These are phyloP conservation scores for Palaemon carinicauda DNA, from an alignment of 1,140 invertebrate species.

Conservation along the genomic window DNA sequence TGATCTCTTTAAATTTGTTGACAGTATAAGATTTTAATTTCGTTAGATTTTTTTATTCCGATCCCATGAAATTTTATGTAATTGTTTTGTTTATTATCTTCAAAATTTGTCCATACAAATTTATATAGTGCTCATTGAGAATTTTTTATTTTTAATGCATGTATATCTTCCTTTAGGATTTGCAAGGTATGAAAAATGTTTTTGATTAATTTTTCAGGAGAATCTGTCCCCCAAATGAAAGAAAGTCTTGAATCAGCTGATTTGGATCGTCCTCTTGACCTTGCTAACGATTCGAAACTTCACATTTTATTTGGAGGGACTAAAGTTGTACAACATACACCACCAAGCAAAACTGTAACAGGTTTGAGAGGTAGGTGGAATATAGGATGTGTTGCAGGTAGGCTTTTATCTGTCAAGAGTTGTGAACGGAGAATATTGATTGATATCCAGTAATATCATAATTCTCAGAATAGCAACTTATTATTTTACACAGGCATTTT, in stretches of 20 bases:
- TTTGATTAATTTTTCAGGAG: conserved; percentile 68
- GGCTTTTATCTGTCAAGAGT: no score
- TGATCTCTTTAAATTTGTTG: background rate
- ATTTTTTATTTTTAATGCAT: no score
- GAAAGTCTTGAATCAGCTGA: conserved; percentile 88
- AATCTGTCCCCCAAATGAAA: conserved; percentile 99
- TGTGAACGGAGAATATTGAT: no score
- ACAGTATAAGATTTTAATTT: background rate
- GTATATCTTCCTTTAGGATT: background rate
- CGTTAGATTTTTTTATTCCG: background rate
- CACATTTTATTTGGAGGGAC: conserved; percentile 97
- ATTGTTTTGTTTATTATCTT: background rate
- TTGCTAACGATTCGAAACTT: conserved; percentile 90
- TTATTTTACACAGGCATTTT: no score
- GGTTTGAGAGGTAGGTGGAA: conserved; percentile 70
- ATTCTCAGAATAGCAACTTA: no score
- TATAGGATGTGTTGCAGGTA: background rate
- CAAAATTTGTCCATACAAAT: no score
- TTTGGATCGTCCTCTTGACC: conserved; percentile 75
- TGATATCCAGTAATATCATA: no score
- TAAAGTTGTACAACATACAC: conserved; percentile 93
- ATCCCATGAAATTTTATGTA: background rate
- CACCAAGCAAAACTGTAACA: conserved; percentile 80
- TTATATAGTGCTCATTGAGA: no score
- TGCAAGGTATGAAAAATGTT: background rate